Evolutionary conservation across 2,888 invertebrate species (phyloP), one percentile per base, ranked within the genome.

Genomic region (Blastobasis lacticolella): DNA sequence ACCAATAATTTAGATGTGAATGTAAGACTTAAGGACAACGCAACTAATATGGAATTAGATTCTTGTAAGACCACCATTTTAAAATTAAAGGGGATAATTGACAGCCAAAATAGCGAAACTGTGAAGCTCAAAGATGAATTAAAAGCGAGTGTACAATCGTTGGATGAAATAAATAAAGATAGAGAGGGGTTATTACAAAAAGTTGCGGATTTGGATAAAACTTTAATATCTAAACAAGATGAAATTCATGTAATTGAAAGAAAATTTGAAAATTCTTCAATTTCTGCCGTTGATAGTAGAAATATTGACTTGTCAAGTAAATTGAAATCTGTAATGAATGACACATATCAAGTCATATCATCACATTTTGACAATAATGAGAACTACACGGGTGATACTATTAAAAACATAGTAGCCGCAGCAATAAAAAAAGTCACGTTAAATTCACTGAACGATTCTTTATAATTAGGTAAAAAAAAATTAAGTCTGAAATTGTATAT

Each of bases 261-360:
- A 49, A 59, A 57, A 57, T 57, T 56, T 59, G 50, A 41, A 38
- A 45, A 51, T 23, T 36, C 51, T 38, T 23, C 58, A 23, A 54
- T 60, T 53, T 56, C 57, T 58, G 53, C 54, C 56, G 50, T n/a
- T 46, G 5, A 48, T 43, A 54, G 37, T 59, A 49, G 61, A 23
- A 23, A 23, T 51, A 57, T 54, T 50, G 62, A 66, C 56, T 50
- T 67, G 49, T 63, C 63, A 54, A 67, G 59, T 44, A 74, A 67
- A 62, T 56, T 80, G 6, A 87, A 87, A 67, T 63, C 61, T 56
- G 72, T 86, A 48, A 87, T 87, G 82, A 87, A 87, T 72, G 69
- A 77, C 53, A 81, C 81, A 64, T 87, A 73, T 59, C 80, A 73
- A 64, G 68, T 74, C 8, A 69, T 87, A 57, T 72, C 78, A 51